Conservation (phyloP, 2,888 invertebrate genomes). For the Crossocerus cetratus region DNA sequence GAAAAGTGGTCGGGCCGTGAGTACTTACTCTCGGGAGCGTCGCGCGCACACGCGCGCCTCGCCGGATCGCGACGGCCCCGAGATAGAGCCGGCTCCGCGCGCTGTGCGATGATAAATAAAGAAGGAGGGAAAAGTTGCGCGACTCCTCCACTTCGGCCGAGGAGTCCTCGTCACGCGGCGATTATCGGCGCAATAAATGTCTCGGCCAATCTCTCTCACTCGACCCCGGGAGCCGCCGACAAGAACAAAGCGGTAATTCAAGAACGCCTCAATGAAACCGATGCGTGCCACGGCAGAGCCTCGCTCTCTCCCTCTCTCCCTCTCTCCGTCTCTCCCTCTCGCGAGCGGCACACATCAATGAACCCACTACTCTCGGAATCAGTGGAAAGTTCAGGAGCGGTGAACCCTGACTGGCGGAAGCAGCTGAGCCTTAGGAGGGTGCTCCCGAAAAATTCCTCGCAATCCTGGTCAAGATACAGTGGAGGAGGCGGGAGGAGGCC, state of each 20-base stretch:
- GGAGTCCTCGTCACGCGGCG: not conserved
- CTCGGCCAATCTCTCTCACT: not conserved
- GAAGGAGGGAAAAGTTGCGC: not conserved
- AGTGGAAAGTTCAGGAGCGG: not conserved
- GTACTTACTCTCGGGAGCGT: too few species aligned
- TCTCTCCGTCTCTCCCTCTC: too few species aligned
- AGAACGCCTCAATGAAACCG: not conserved
- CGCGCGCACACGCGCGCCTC: too few species aligned
- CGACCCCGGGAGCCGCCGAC: not conserved
- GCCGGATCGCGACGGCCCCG: too few species aligned
- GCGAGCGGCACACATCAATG: too few species aligned
- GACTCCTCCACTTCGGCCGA: not conserved
- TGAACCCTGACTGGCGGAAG: not conserved
- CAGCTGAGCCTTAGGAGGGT: not conserved
- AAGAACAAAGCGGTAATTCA: constrained; percentile 7
- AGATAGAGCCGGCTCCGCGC: too few species aligned
- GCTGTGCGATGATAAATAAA: not conserved
- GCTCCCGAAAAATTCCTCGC: constrained; percentile 45
- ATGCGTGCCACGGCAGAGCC: not conserved
- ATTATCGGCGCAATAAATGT: constrained; percentile 2
- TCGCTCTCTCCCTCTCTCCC: not conserved
- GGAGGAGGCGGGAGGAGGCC: too few species aligned
- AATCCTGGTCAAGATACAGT: constrained; percentile 48
- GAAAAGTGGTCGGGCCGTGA: too few species aligned
- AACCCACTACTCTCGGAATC: constrained; percentile 1